These are phyloP conservation scores for Pantherophis guttatus DNA, from an alignment of 2,113 vertebrate species.

Conservation along the genomic window DNA sequence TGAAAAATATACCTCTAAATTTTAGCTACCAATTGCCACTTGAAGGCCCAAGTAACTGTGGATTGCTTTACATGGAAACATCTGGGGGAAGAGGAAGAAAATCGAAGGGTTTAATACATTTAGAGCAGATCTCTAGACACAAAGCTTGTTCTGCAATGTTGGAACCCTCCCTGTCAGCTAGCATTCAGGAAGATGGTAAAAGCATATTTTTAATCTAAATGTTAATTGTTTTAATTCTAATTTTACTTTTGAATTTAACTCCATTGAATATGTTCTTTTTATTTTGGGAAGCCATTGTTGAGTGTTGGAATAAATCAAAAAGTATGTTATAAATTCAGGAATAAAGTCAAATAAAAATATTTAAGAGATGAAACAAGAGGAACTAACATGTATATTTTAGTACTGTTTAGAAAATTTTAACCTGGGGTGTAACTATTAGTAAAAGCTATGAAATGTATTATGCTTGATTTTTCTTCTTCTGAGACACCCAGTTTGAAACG, in stretches of 20 bases:
- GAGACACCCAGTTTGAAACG: conserved; percentile 15
- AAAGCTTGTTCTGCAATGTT: neutral
- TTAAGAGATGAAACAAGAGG: neutral
- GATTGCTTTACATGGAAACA: neutral
- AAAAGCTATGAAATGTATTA: neutral
- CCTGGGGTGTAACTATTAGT: conserved; percentile 27
- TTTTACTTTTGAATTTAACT: neutral
- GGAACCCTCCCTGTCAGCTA: neutral
- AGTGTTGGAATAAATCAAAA: neutral
- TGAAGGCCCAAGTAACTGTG: neutral
- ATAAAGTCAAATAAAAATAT: neutral
- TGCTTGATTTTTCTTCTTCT: neutral
- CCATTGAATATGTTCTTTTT: neutral
- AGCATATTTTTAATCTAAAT: neutral
- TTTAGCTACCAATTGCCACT: neutral
- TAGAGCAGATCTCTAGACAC: neutral
- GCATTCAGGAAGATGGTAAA: neutral
- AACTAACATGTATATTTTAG: conserved; percentile 26
- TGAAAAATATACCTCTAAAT: neutral
- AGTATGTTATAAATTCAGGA: neutral
- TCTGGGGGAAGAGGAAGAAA: neutral
- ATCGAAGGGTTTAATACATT: neutral
- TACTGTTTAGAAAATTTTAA: conserved; percentile 19
- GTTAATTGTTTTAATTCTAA: neutral
- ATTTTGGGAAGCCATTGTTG: neutral